A percentile compares a stretch with the other conserved stretches of the same genome.
phyloP scores from a whole-genome alignment of 2,888 invertebrate species.

The Caenorhabditis sp. region DNA sequence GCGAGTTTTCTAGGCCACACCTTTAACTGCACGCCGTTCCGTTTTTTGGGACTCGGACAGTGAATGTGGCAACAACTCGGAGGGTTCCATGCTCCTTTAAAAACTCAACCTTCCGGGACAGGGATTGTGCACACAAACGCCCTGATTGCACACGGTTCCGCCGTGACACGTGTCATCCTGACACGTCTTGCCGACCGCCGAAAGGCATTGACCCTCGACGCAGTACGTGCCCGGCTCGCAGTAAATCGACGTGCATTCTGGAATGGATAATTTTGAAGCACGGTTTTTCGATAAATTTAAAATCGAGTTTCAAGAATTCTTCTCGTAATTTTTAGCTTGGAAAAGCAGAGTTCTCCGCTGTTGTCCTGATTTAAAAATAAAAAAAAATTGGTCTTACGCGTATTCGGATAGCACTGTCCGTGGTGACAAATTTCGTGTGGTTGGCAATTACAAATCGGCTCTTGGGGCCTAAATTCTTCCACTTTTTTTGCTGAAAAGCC shows the following conservation, averaged over 20 bases:
- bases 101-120: slow-evolving; percentile 57
- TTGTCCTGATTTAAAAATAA: too few species aligned
- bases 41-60: too few species aligned
- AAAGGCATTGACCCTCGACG: slow-evolving; percentile 64
- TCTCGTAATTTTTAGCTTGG: too few species aligned
- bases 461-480: slow-evolving; percentile 43
- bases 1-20: too few species aligned
- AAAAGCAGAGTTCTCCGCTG: too few species aligned
- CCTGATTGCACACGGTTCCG: slow-evolving; percentile 60
- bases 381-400: slow-evolving; percentile 37
- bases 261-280: slow-evolving; percentile 8
- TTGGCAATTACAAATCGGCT: slow-evolving; percentile 63
- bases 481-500: background rate
- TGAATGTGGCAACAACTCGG: too few species aligned
- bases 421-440: slow-evolving; percentile 65
- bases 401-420: slow-evolving; percentile 67
- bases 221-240: slow-evolving; percentile 65
- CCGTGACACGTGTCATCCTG: slow-evolving; percentile 64
- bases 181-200: slow-evolving; percentile 60
- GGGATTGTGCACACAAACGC: slow-evolving; percentile 64
- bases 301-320: too few species aligned
- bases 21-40: too few species aligned
- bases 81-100: too few species aligned
- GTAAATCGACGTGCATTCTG: slow-evolving; percentile 69
- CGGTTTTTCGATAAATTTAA: slow-evolving; percentile 69